phyloP scores from a whole-genome alignment of 2,888 invertebrate genomes.

The Limnephilus marmoratus region DNA sequence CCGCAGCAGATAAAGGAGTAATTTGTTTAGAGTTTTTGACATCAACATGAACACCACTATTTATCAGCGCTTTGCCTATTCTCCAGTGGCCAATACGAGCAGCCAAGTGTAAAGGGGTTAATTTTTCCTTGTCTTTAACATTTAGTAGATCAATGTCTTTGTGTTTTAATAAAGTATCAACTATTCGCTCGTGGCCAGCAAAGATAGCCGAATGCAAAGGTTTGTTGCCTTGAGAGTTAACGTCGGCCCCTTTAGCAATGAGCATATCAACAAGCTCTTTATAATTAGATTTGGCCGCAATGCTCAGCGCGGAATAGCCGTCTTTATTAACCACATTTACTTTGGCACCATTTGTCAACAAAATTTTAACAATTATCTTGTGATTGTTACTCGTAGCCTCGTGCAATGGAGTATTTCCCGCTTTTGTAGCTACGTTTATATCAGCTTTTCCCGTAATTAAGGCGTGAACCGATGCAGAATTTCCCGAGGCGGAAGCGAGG shows the following conservation, averaged over 20 bases:
- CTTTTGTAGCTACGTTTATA: neutral
- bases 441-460: neutral
- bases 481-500: neutral
- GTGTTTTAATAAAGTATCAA: constrained; percentile 7
- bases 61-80: constrained; percentile 4
- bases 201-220: neutral
- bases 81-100: neutral
- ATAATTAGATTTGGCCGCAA: neutral
- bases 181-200: neutral
- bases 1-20: neutral
- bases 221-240: neutral
- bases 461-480: neutral
- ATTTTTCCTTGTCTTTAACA: neutral
- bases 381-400: neutral
- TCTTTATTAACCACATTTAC: too few species aligned
- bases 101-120: neutral
- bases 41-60: neutral
- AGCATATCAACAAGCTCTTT: neutral
- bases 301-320: neutral
- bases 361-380: neutral
- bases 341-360: neutral
- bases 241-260: neutral
- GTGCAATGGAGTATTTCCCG: neutral
- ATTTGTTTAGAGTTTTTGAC: neutral
- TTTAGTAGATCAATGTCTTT: neutral